Evolutionary conservation across 2,888 invertebrate species (phyloP).

Genomic region (Pheosia tremula): DNA sequence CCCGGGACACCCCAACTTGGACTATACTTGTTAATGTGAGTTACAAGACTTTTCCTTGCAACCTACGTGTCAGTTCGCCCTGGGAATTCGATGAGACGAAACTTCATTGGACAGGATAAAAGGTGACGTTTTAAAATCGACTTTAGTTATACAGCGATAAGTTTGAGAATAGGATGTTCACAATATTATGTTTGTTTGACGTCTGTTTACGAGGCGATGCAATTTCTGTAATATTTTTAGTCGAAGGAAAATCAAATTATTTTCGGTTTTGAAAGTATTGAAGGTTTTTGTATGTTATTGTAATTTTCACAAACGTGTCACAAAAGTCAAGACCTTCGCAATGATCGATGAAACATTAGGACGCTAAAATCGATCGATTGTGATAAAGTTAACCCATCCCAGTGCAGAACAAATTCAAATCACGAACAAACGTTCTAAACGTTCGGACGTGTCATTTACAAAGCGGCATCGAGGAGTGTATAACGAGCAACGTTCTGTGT

Average conservation of each 20-base stretch:
- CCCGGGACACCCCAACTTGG: conserved; percentile 26
- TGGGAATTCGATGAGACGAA: conserved; percentile 39
- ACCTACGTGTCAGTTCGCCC: conserved; percentile 32
- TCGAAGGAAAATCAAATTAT: conserved; percentile 16
- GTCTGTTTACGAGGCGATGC: conserved; percentile 24
- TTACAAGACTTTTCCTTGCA: conserved; percentile 35
- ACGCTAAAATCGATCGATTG: conserved; percentile 15
- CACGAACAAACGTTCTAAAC: conserved; percentile 40
- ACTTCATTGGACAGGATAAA: conserved; percentile 25
- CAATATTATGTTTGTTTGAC: conserved; percentile 18
- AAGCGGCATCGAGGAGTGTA: conserved; percentile 39
- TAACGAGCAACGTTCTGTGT: conserved; percentile 45
- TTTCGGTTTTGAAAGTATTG: neutral
- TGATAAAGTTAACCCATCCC: conserved; percentile 22
- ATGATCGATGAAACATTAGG: too few species aligned
- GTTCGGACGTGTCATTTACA: conserved; percentile 48
- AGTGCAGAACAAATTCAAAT: conserved; percentile 42
- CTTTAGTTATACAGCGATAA: conserved; percentile 20
- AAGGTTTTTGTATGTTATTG: neutral
- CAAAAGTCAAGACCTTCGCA: too few species aligned
- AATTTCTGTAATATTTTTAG: conserved; percentile 30
- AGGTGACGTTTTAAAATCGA: conserved; percentile 25
- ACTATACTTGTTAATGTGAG: conserved; percentile 47
- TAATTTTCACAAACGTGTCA: neutral
- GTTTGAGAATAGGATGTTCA: conserved; percentile 20